Conservation (phyloP, 2,113 vertebrate species). For the Peromyscus californicus region DNA sequence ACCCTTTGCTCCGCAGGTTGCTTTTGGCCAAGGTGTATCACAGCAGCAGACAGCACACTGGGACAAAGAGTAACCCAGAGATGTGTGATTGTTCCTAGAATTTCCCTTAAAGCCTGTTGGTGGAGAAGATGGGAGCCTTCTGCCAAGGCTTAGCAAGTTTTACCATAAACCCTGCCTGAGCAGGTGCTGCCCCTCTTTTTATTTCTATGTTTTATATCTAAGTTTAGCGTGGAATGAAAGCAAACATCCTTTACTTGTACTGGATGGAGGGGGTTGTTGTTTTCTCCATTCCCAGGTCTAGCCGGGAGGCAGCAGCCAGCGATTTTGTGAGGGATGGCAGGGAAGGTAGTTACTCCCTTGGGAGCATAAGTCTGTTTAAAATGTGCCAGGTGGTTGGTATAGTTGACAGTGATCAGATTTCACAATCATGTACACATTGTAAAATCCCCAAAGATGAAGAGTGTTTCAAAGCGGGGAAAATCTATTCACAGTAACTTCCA, state of each 20-base stretch:
- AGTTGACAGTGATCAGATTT: conserved; percentile 78
- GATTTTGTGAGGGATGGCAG: conserved; percentile 71
- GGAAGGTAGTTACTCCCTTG: conserved; percentile 75
- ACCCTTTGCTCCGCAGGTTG: not conserved
- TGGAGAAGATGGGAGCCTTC: not conserved
- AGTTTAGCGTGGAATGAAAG: conserved; percentile 74
- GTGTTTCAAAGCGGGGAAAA: conserved; percentile 76
- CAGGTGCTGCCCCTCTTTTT: conserved; percentile 51
- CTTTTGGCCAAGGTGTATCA: not conserved
- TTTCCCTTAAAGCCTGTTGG: not conserved
- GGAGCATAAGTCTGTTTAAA: conserved; percentile 79
- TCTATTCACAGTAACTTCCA: conserved; percentile 74
- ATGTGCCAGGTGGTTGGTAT: conserved; percentile 84
- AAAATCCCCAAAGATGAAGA: conserved; percentile 78
- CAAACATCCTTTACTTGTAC: conserved; percentile 66
- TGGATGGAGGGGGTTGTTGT: conserved; percentile 60
- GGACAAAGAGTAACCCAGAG: not conserved
- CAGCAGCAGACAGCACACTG: not conserved
- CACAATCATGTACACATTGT: not conserved
- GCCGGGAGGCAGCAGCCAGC: conserved; percentile 79
- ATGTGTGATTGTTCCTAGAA: not conserved
- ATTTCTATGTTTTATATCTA: not conserved
- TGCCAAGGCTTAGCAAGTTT: not conserved
- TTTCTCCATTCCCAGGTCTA: conserved; percentile 79
- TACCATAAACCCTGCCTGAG: not conserved